Base-by-base conservation (phyloP, 2,797 vertebrate species). In the Selene dorsalis region DNA sequence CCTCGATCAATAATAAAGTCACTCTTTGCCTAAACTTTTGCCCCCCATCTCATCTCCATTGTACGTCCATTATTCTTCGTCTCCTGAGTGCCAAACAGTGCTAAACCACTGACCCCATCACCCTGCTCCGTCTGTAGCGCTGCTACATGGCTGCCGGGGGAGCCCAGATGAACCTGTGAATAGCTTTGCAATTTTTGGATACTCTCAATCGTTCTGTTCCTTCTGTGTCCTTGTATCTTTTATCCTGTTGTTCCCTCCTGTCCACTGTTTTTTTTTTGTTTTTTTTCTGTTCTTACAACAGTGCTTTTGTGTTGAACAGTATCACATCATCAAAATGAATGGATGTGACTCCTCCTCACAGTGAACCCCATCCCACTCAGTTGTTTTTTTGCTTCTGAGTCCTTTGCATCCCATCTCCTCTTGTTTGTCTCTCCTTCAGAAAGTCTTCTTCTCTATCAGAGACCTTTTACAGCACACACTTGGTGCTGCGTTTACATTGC, bases 21-120 rank as follows among this genome's bases (percentile, higher is more conserved):
- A 0, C 38, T 24, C 78, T 84, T 78, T 67, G 50, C 35, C 55
- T 73, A 69, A 72, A 82, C 75, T 69, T 63, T 79, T 48, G 50
- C 77, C 71, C 50, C 64, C 26, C 55, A 41, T 72, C 74, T 85
- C 71, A 66, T 85, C 75, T 86, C 77, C 66, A 81, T 78, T 53
- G 72, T 26, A 56, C 35, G 50, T 75, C 74, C 69, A 69, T 89
- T 89, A 84, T 55, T 80, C 50, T 24, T 41, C 8, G n/a, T 77
- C 86, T 87, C 77, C 80, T 2, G 82, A 26, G 58, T 65, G 63
- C 58, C 69, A 38, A 71, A 18, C 4, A 4, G 59, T 72, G 77
- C 65, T 89, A 70, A 89, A 91, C 69, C 80, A 87, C 84, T 86
- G 84, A 90, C 84, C 86, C 73, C 57, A 63, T 71, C 79, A 56